Percentiles rank a stretch among this genome's conserved stretches.
phyloP scores from a whole-genome alignment of 2,888 invertebrate species.

The Rambutsinella grinnellia region DNA sequence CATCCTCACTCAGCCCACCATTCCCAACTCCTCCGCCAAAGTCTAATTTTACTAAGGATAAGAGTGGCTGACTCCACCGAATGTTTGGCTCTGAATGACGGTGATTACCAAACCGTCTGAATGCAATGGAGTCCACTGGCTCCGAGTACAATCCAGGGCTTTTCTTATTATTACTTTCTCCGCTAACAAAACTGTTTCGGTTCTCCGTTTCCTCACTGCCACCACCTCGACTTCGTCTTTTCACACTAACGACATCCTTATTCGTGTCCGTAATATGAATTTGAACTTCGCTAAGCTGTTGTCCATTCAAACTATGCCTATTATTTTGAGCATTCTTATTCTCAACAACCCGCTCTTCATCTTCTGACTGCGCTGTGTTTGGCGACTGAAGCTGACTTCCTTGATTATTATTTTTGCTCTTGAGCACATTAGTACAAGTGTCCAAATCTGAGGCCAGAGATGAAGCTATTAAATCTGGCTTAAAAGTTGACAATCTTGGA shows the following conservation, averaged over 20 bases:
- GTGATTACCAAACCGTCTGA: constrained; percentile 59
- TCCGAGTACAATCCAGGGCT: constrained; percentile 63
- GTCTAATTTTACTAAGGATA: constrained; percentile 60
- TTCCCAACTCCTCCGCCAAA: constrained; percentile 37
- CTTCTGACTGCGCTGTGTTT: constrained; percentile 40
- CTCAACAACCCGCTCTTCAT: constrained; percentile 52
- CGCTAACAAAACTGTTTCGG: constrained; percentile 23
- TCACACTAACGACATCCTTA: constrained; percentile 32
- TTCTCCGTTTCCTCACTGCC: constrained; percentile 28
- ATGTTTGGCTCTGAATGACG: constrained; percentile 65
- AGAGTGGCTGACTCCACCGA: constrained; percentile 64
- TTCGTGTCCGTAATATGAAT: constrained; percentile 46
- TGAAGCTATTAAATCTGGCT: constrained; percentile 64
- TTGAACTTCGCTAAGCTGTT: constrained; percentile 57
- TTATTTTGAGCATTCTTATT: constrained; percentile 63
- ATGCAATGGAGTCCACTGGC: constrained; percentile 65
- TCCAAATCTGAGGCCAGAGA: constrained; percentile 62
- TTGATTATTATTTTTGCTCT: constrained; percentile 54
- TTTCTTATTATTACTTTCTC: constrained; percentile 41
- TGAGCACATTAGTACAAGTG: constrained; percentile 50
- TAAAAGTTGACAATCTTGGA: constrained; percentile 65
- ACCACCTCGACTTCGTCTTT: constrained; percentile 26
- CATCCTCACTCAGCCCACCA: constrained; percentile 47
- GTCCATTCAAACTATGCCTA: constrained; percentile 64
- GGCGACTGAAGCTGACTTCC: constrained; percentile 40